A percentile compares a stretch with the other conserved stretches of the same genome.
phyloP scores from a whole-genome alignment of 2,113 vertebrate genomes.

The Verasper variegatus region DNA sequence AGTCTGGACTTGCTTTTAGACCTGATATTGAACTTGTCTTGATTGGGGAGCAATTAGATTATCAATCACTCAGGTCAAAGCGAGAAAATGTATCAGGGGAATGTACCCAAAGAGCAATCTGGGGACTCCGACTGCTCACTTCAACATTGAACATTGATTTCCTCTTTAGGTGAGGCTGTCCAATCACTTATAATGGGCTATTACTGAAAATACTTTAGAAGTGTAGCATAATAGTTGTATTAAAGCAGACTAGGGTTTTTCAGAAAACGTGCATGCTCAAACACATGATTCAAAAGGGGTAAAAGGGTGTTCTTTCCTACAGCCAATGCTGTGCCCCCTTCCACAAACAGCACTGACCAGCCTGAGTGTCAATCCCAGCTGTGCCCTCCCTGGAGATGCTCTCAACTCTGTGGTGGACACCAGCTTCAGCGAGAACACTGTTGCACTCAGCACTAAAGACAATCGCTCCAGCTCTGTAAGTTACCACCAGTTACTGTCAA shows the following conservation, averaged over 20 bases:
- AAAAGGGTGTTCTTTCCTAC: conserved; percentile 30
- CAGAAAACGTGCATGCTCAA: neutral
- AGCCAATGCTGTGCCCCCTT: conserved; percentile 85
- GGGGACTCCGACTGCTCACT: conserved; percentile 12
- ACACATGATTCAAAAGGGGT: neutral
- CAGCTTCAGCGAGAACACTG: conserved; percentile 81
- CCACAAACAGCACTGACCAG: conserved; percentile 88
- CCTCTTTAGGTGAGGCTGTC: conserved; percentile 31
- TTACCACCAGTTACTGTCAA: neutral
- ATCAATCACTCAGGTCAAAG: conserved; percentile 43
- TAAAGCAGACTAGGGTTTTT: neutral
- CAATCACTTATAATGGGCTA: conserved; percentile 1
- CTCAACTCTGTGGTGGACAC: conserved; percentile 90
- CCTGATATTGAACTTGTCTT: conserved; percentile 31
- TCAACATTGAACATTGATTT: conserved; percentile 53
- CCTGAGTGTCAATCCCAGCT: conserved; percentile 87
- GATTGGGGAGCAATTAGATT: conserved; percentile 32
- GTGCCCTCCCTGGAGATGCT: conserved; percentile 91
- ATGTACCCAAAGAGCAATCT: conserved; percentile 41
- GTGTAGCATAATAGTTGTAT: neutral
- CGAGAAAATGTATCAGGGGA: conserved; percentile 13
- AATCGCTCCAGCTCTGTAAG: conserved; percentile 77
- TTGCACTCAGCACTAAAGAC: conserved; percentile 75
- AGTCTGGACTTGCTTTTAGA: conserved; percentile 32
- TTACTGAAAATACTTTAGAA: neutral